Percentiles rank a stretch among this genome's conserved stretches.
Evolutionary conservation across 2,888 invertebrate genomes (phyloP).

Genomic region (Rotaria sp.): DNA sequence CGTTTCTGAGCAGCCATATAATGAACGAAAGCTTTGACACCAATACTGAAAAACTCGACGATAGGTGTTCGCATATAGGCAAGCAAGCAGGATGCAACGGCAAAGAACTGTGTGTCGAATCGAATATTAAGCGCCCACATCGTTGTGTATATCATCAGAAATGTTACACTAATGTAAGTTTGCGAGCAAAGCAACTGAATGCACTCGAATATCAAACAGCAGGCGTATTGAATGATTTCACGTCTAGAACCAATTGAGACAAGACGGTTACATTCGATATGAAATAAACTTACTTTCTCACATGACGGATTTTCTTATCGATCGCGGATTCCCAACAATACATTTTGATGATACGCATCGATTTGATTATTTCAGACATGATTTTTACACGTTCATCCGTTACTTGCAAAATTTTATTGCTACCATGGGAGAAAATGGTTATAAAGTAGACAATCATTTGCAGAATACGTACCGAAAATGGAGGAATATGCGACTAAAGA

Average conservation of each 20-base stretch:
- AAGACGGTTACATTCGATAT: background rate
- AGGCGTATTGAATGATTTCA: background rate
- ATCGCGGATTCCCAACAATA: slow-evolving; percentile 89
- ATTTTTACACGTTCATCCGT: slow-evolving; percentile 82
- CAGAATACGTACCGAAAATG: background rate
- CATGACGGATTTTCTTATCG: slow-evolving; percentile 69
- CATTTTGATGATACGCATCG: slow-evolving; percentile 92
- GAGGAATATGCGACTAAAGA: background rate
- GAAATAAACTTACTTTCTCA: slow-evolving; percentile 62
- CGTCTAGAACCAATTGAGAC: background rate
- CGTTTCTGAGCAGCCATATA: background rate
- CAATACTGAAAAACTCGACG: background rate
- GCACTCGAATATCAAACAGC: background rate
- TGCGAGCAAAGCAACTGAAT: background rate
- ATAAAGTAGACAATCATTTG: background rate
- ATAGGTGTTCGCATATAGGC: background rate
- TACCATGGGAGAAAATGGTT: background rate
- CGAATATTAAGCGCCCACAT: background rate
- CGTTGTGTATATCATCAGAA: background rate
- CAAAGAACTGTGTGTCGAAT: background rate
- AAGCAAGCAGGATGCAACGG: background rate
- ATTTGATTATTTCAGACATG: slow-evolving; percentile 87
- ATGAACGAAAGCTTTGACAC: background rate
- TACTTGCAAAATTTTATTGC: slow-evolving; percentile 69
- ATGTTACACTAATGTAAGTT: background rate